Base-by-base conservation (phyloP, 2,888 invertebrate species). In the Parnassius orleans region DNA sequence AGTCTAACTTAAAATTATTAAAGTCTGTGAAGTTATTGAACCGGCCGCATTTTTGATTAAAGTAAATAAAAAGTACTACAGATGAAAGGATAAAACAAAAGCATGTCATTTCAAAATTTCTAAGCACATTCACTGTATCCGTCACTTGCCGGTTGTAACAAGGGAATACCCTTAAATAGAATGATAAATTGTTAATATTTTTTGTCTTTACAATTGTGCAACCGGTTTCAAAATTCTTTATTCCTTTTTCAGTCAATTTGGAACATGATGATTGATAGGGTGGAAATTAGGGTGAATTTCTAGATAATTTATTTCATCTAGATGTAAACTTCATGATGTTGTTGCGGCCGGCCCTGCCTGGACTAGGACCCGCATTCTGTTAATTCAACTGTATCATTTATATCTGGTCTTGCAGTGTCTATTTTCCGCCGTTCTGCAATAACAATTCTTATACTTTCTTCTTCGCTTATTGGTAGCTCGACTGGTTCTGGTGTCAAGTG, bases 401-500 rank as follows among this genome's bases (percentile, higher is more conserved):
- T 71, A 65, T 86, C 88, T 7, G 85, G 81, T 65, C 80, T 78
- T n/a, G 76, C 63, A 43, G 92, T 84, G 65, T 93, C 94, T 56
- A 93, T 86, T 76, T 93, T 93, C 67, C 94, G 83, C 68, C 94
- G 86, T 78, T 94, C 94, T 10, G 93, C 93, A 71, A 93, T 93
- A 61, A 93, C 93, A 77, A 93, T 92, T 75, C 93, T 92, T 68
- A 94, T 93, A 68, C 92, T 93, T 68, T 94, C 89, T 69, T 87
- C 86, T 66, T 90, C 90, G 51, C 80, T 90, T 61, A 90, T 84
- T 10, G 80, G 78, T 51, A 79, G 77, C 47, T 83, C 80, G 3
- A 62, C 62, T 11, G 66, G 57, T 58, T 86, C 89, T 7, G 80
- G 76, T 42, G 81, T 76, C 43, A 70, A 71, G 54, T 71, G 77